phyloP scores from a whole-genome alignment of 2,113 vertebrate species.

The Nestor notabilis region DNA sequence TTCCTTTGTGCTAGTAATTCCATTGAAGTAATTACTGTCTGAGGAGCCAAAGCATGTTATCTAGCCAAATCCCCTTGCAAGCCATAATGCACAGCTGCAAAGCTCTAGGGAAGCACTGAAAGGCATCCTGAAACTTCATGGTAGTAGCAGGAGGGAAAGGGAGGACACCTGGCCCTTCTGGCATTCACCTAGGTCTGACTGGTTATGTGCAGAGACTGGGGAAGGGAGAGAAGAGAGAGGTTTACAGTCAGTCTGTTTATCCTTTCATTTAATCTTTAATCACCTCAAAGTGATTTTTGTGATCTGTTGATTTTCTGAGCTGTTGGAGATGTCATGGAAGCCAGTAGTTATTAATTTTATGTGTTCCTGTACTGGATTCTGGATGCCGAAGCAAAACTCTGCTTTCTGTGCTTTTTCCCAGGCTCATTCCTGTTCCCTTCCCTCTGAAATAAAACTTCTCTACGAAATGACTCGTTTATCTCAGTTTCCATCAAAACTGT shows the following conservation, averaged over 20 bases:
- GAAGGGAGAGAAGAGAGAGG: background rate
- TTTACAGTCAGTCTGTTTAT: background rate
- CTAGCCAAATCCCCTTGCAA: background rate
- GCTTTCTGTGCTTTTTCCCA: background rate
- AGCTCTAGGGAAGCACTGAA: slow-evolving; percentile 17
- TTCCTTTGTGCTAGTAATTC: background rate
- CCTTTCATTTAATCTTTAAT: background rate
- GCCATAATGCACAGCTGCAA: slow-evolving; percentile 43
- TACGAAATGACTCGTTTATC: background rate
- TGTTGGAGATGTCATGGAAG: background rate
- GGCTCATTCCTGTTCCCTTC: background rate
- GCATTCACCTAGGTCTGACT: background rate
- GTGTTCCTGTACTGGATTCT: background rate
- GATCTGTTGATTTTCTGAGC: background rate
- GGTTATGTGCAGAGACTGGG: background rate
- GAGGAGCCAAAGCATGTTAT: background rate
- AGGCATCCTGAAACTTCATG: background rate
- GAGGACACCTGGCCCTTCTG: slow-evolving; percentile 48
- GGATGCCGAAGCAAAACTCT: background rate
- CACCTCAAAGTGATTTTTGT: background rate
- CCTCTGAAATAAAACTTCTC: background rate
- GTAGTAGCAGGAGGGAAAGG: background rate
- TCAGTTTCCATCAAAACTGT: background rate
- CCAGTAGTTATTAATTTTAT: background rate
- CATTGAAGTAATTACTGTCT: slow-evolving; percentile 9